Base-by-base conservation (phyloP, 2,888 invertebrate species). In the Acronicta psi region DNA sequence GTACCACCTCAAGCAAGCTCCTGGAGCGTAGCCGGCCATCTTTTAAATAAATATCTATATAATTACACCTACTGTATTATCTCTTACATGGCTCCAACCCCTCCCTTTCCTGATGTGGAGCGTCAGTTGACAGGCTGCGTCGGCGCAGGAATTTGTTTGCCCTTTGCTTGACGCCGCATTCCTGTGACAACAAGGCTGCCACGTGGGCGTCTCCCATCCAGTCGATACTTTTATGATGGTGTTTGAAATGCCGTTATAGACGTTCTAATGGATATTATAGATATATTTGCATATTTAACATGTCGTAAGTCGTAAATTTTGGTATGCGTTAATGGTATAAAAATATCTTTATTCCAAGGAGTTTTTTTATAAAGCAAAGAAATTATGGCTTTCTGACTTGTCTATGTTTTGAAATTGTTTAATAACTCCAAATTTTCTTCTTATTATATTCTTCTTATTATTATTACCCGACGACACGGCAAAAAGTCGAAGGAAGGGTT, bases 81-180 rank as follows among this genome's bases (percentile, higher is more conserved):
- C 20, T 23, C n/a, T 17, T 5, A 18, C 37, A 18, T 40, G 29
- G 13, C 7, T 0, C 2, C 59, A 42, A 66, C 57, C 64, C 57
- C 68, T 65, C 75, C 61, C 69, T 60, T 34, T 69, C 55, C 82
- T 79, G 81, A 83, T 84, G 83, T 83, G 75, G 66, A 65, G 67
- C 78, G 81, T 79, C 73, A 78, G 73, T 74, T 79, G 71, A 78
- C 77, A 79, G 78, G 78, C 69, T 81, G 81, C 84, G 83, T 77
- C 69, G 47, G 81, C 86, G 84, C 82, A 81, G 81, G 86, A 84
- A 86, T 87, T 81, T 76, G 82, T 83, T 83, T 82, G 83, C 83
- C 82, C 83, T 84, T 79, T 80, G 71, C 81, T 82, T 81, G 80
- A 78, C 63, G 73, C 70, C 66, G 79, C 81, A 84, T 87, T 84